Conservation (phyloP, 2,888 invertebrate genomes). For the Acronicta psi region DNA sequence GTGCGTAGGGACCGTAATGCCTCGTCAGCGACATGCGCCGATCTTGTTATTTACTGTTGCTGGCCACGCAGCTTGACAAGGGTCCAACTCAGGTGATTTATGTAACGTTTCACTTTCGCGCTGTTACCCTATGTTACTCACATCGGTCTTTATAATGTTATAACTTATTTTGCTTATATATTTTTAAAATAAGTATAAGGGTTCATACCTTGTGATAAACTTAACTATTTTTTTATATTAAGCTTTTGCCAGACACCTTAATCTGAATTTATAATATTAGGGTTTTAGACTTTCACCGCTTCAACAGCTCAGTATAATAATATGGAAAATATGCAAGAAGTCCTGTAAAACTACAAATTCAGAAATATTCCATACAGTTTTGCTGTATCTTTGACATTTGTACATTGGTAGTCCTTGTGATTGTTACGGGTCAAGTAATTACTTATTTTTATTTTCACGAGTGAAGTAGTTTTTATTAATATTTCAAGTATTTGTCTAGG, state of each 20-base stretch:
- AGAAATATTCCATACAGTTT: too few species aligned
- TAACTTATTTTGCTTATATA: constrained; percentile 28
- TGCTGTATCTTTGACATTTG: too few species aligned
- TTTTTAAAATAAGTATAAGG: neutral
- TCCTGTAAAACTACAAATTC: too few species aligned
- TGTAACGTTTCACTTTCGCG: constrained; percentile 80
- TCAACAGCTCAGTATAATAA: too few species aligned
- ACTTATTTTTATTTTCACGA: too few species aligned
- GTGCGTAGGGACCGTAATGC: constrained; percentile 52
- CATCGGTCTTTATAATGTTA: constrained; percentile 37
- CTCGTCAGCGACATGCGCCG: constrained; percentile 71
- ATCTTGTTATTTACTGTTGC: constrained; percentile 76
- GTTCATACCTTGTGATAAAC: neutral
- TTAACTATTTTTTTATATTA: neutral
- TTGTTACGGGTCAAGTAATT: too few species aligned
- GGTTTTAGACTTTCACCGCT: neutral
- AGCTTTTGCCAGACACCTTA: neutral
- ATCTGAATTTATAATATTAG: neutral
- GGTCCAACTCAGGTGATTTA: constrained; percentile 82
- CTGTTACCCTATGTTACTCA: constrained; percentile 66
- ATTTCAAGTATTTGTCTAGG: too few species aligned
- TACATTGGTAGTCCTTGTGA: too few species aligned
- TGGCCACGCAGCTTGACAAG: constrained; percentile 72
- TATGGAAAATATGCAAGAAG: too few species aligned
- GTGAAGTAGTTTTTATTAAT: too few species aligned